A percentile compares a stretch with the other conserved stretches of the same genome.
Conservation (phyloP, 1,140 invertebrate genomes). For the Drosophila arizonae region DNA sequence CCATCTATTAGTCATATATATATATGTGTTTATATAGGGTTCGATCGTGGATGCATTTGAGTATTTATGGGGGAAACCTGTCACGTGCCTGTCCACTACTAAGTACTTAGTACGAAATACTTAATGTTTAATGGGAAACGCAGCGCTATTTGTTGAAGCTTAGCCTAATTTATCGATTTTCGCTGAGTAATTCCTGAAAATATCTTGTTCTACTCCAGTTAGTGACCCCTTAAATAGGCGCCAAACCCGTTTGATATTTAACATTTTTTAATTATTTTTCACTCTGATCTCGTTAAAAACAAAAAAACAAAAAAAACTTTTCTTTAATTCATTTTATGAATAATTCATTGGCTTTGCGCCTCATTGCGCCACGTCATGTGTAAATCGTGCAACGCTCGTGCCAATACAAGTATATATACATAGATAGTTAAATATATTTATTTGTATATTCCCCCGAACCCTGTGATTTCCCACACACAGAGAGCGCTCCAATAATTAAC, state of each 20-base stretch:
- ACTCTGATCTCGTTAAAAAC: slow-evolving; percentile 1
- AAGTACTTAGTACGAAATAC: neutral
- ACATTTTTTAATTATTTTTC: neutral
- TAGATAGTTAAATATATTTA: neutral
- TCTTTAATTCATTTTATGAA: slow-evolving; percentile 33
- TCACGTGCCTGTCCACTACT: slow-evolving; percentile 32
- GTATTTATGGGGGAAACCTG: slow-evolving; percentile 14
- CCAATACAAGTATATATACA: slow-evolving; percentile 12
- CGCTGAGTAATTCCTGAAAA: slow-evolving; percentile 4
- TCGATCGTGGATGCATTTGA: slow-evolving; percentile 7
- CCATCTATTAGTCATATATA: slow-evolving; percentile 23
- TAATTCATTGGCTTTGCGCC: slow-evolving; percentile 34
- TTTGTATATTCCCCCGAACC: slow-evolving; percentile 38
- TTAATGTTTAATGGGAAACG: neutral
- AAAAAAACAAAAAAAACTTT: slow-evolving; percentile 12
- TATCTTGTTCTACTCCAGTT: slow-evolving; percentile 15
- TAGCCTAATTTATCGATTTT: neutral
- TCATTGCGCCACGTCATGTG: slow-evolving; percentile 38
- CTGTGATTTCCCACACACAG: slow-evolving; percentile 55
- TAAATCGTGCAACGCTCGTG: slow-evolving; percentile 50
- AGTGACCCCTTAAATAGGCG: slow-evolving; percentile 26
- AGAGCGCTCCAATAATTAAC: slow-evolving; percentile 41
- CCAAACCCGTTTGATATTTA: slow-evolving; percentile 22
- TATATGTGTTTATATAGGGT: neutral
- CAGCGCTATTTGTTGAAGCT: slow-evolving; percentile 9